A percentile compares a stretch with the other conserved stretches of the same genome.
Conservation (phyloP, 2,888 invertebrate genomes). For the Trissoscelio sp. region DNA sequence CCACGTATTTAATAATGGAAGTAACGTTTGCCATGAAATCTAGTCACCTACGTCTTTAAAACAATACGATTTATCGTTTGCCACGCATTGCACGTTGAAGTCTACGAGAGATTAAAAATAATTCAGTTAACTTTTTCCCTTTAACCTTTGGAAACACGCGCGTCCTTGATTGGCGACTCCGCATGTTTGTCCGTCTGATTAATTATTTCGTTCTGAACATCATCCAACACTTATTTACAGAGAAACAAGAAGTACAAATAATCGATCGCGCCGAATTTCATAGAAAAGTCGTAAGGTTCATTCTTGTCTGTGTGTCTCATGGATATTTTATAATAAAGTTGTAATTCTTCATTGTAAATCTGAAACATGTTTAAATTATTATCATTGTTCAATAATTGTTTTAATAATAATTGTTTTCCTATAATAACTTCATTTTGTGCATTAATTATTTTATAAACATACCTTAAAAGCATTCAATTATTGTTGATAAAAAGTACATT, state of each 20-base stretch:
- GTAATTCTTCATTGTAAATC: too few species aligned
- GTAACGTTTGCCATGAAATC: slow-evolving; percentile 11
- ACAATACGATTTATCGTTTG: slow-evolving; percentile 24
- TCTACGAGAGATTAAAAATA: slow-evolving; percentile 28
- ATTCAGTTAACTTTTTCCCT: slow-evolving; percentile 47
- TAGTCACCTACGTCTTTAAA: slow-evolving; percentile 6
- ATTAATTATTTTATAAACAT: too few species aligned
- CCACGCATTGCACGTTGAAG: slow-evolving; percentile 1
- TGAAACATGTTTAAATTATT: too few species aligned
- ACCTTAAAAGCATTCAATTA: too few species aligned
- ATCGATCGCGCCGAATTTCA: not conserved
- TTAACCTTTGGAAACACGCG: slow-evolving; percentile 29
- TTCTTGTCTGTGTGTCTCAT: too few species aligned
- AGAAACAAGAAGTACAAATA: not conserved
- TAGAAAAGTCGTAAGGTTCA: too few species aligned
- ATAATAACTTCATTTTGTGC: too few species aligned
- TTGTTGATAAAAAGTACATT: too few species aligned
- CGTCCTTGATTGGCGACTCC: slow-evolving; percentile 26
- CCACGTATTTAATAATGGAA: slow-evolving; percentile 25
- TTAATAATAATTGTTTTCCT: too few species aligned
- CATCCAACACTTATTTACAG: slow-evolving; percentile 14
- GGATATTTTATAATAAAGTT: too few species aligned
- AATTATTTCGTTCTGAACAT: slow-evolving; percentile 27
- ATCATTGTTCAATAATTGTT: too few species aligned
- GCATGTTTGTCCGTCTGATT: not conserved